A percentile compares a stretch with the other conserved stretches of the same genome.
These are phyloP conservation scores for Taeniopygia guttata DNA, from an alignment of 2,797 vertebrate genomes.

Conservation along the genomic window DNA sequence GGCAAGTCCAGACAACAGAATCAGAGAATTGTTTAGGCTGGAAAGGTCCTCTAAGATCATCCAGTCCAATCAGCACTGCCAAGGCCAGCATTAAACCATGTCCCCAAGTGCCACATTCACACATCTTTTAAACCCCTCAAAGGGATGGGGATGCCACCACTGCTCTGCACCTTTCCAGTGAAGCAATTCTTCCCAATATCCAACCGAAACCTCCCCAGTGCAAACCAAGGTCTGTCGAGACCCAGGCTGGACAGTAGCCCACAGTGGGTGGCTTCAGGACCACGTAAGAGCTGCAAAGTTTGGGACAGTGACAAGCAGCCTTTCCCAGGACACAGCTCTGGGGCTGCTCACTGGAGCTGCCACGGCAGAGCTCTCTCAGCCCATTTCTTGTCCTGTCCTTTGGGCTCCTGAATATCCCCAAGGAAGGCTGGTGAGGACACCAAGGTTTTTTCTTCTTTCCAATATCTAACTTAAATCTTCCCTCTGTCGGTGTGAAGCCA, in stretches of 20 bases:
- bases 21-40: neutral
- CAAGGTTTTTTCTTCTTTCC: neutral
- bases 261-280: neutral
- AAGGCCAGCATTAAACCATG: neutral
- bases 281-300: rapidly evolving
- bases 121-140: neutral
- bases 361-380: neutral
- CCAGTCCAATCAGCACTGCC: neutral
- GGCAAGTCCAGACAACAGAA: neutral
- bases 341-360: neutral
- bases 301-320: neutral
- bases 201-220: neutral
- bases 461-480: neutral
- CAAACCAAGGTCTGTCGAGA: neutral
- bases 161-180: neutral
- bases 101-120: neutral
- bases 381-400: neutral
- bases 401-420: neutral
- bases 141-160: neutral
- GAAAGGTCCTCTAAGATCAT: neutral
- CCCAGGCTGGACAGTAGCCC: neutral
- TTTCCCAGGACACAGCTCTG: neutral
- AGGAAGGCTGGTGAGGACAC: neutral
- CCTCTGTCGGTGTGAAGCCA: neutral
- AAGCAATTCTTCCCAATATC: neutral